Base-by-base conservation (phyloP, 2,113 vertebrate genomes). In the Octodon degus region DNA sequence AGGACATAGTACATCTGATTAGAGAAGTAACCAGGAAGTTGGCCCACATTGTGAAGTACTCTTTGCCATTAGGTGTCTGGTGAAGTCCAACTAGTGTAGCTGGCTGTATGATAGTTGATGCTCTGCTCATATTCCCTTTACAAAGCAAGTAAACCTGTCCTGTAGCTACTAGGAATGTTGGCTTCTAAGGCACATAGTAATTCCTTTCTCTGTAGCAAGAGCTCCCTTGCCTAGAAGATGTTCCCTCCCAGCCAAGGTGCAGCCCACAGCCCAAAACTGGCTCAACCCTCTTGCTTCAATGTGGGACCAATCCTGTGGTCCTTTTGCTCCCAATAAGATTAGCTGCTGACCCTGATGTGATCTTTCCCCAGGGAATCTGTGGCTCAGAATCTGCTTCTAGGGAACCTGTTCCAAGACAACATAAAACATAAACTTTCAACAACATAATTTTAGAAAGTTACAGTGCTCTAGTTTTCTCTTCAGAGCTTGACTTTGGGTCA, bases 391-490 rank as follows among this genome's bases (percentile, higher is more conserved):
- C 37, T 89, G 53, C 85, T 90, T 74, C 58, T 89, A 90, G 34
- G 10, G 10, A 93, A 24, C 4, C 19, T 22, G 40, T 40, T 20
- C 32, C 14, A 91, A 93, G 40, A 83, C 27, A 86, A 95, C 17
- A 58, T 58, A 58, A 58, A 58, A 58, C 55, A 50, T 13, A 30
- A 74, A 4, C 34, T 86, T 67, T 74, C 3, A 68, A n/a, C 53
- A 94, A 79, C n/a, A 43, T 14, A 43, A 53, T 94, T 96, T 95
- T 67, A 34, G 43, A n/a, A 90, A 88, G 43, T 47, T 74, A 76
- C 63, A 53, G 3, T n/a, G 14, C 27, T 89, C 32, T 65, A 2
- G 58, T 91, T 89, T 89, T 86, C 40, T 93, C 65, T 76, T 87
- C 10, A 50, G 65, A 50, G 25, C 53, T 88, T 1, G 5, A 58